Evolutionary conservation across 2,888 invertebrate species (phyloP).

Genomic region (Melitaea athalia): DNA sequence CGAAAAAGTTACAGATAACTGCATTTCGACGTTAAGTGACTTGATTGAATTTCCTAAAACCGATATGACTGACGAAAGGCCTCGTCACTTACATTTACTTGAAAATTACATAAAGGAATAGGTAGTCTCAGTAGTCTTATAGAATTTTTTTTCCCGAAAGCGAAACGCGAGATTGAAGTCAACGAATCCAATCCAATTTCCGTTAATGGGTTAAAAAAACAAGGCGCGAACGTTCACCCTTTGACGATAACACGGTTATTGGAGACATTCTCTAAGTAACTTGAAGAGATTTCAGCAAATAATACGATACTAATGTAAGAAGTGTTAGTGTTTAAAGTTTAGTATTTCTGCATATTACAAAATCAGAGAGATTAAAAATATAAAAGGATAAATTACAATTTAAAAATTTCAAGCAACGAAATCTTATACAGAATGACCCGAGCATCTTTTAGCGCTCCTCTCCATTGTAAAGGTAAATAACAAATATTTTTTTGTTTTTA

Average conservation of each 20-base stretch:
- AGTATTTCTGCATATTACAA: too few relatives aligned
- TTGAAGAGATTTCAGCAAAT: conserved; percentile 11
- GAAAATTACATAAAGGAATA: conserved; percentile 29
- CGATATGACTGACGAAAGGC: conserved; percentile 7
- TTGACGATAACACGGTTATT: conserved; percentile 18
- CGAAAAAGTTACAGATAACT: background rate
- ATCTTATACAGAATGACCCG: too few relatives aligned
- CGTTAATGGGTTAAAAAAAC: conserved; percentile 44
- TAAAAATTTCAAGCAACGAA: too few relatives aligned
- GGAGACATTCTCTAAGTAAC: conserved; percentile 8
- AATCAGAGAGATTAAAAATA: too few relatives aligned
- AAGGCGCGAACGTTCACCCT: conserved; percentile 30
- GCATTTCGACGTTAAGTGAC: background rate
- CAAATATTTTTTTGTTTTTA: too few relatives aligned
- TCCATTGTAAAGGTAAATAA: too few relatives aligned
- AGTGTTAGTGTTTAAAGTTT: background rate
- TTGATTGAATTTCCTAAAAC: conserved; percentile 15
- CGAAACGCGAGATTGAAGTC: conserved; percentile 36
- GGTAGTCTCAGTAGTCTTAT: conserved; percentile 27
- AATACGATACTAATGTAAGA: conserved; percentile 7
- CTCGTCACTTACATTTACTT: conserved; percentile 30
- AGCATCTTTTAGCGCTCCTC: too few relatives aligned
- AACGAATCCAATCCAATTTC: conserved; percentile 47
- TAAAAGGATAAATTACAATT: too few relatives aligned
- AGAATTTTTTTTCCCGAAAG: conserved; percentile 28